phyloP scores from a whole-genome alignment of 2,797 vertebrate species.

The Arrhamphus sclerolepis region DNA sequence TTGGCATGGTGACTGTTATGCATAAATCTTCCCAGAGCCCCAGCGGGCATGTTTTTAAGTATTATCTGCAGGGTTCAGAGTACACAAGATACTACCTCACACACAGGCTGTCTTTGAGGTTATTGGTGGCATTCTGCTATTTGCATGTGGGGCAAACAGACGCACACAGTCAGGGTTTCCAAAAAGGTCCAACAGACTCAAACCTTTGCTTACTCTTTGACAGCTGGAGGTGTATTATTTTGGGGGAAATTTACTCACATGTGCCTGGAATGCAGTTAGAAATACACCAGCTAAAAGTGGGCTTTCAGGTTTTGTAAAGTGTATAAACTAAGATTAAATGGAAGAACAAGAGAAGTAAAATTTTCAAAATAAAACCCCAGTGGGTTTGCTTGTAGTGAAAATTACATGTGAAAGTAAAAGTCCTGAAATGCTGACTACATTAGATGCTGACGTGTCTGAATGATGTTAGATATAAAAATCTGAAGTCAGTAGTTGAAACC shows the following conservation, averaged over 20 bases:
- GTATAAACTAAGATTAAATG: background rate
- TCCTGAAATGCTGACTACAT: no score
- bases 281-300: background rate
- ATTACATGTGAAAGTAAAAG: no score
- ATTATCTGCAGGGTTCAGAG: slow-evolving; percentile 57
- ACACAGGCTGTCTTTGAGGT: slow-evolving; percentile 20
- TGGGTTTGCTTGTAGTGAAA: background rate
- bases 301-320: slow-evolving; percentile 1
- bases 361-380: background rate
- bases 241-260: background rate
- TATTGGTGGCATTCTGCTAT: slow-evolving; percentile 32
- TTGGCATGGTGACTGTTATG: no score
- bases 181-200: background rate
- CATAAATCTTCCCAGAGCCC: background rate
- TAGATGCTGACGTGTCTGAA: no score
- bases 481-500: no score
- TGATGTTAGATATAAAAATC: no score
- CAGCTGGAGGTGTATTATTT: slow-evolving; percentile 4
- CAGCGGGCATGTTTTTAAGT: slow-evolving; percentile 25
- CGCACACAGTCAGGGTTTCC: slow-evolving; percentile 11
- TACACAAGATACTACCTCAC: slow-evolving; percentile 13
- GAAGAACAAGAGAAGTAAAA: background rate
- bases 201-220: slow-evolving; percentile 13
- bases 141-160: slow-evolving; percentile 31
- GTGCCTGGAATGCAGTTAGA: slow-evolving; percentile 6